Base-by-base conservation (phyloP, 2,888 invertebrate species). In the Drosophila eohydei region DNA sequence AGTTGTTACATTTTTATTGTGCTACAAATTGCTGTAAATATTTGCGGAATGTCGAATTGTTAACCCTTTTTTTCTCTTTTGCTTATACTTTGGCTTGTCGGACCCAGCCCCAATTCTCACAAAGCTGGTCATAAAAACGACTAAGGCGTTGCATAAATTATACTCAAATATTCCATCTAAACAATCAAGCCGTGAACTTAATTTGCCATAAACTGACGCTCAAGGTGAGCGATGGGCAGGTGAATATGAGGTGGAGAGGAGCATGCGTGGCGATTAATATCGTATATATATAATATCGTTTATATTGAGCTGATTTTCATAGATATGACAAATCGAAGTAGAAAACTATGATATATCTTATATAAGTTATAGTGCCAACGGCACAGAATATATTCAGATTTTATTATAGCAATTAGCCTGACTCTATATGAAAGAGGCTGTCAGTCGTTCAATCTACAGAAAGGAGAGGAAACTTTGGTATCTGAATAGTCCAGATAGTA, bases 11-110 rank as follows among this genome's bases (percentile, higher is more conserved):
- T 80, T 85, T 90, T 85, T 88, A 86, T 85, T 86, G 83, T 78
- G 74, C 81, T 74, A 86, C 90, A 86, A 90, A 86, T 90, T 86
- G 89, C 66, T 87, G 90, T 89, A 86, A 86, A 86, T 86, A 89
- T 90, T 86, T 88, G 90, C 71, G 61, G 74, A 74, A 78, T 75
- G 76, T 66, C 66, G 84, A 76, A 78, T 68, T 89, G 83, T 72
- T 83, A 88, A 80, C 90, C 87, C 73, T 83, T 89, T 80, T 74
- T 61, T 59, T 55, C 66, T 65, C 46, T 50, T 57, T 51, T 63
- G 16, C 43, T 67, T 21, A 40, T 38, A n/a, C 58, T 68, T 44
- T 28, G 28, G 46, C 54, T 51, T 60, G 46, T 28, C 68, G 52
- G n/a, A 36, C 51, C 51, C 30, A 51, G 26, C 46, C 46, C 46